Percentiles rank a stretch among this genome's conserved stretches.
These are phyloP conservation scores for Drosophila eugracilis DNA, from an alignment of 1,140 invertebrate species.

Conservation along the genomic window DNA sequence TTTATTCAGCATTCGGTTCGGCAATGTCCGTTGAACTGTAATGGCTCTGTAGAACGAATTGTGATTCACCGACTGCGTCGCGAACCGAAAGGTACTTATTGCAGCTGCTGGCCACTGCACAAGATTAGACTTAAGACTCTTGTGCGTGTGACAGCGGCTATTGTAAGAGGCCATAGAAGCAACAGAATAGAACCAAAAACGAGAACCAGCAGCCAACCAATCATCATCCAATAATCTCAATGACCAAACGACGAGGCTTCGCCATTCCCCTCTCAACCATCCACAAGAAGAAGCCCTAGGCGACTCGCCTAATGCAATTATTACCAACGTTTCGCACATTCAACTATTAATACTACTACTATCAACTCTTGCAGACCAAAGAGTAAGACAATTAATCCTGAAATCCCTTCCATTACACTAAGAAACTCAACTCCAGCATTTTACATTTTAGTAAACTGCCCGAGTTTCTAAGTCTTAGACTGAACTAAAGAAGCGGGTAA, in stretches of 20 bases:
- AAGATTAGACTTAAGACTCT: conserved; percentile 96
- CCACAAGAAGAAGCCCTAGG: conserved; percentile 6
- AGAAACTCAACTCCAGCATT: too few species aligned
- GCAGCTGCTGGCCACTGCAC: conserved; percentile 98
- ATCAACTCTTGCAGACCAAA: too few species aligned
- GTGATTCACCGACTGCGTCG: conserved; percentile 13
- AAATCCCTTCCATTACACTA: too few species aligned
- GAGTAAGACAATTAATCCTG: too few species aligned
- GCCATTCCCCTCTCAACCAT: too few species aligned
- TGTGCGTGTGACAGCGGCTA: conserved; percentile 99
- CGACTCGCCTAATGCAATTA: conserved; percentile 22
- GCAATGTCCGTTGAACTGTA: conserved; percentile 14
- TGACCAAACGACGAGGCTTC: too few species aligned
- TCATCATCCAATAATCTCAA: background rate
- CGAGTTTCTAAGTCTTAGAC: too few species aligned
- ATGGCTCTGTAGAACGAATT: background rate
- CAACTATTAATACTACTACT: too few species aligned
- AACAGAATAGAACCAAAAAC: conserved; percentile 29
- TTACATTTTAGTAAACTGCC: too few species aligned
- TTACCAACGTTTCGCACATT: background rate
- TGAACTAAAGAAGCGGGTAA: too few species aligned
- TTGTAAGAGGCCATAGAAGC: conserved; percentile 90
- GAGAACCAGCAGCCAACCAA: background rate
- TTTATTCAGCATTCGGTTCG: conserved; percentile 55
- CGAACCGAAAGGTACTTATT: conserved; percentile 88